A percentile compares a stretch with the other conserved stretches of the same genome.
Evolutionary conservation across 1,140 invertebrate genomes (phyloP).

Genomic region (Scaptomyza hsui): DNA sequence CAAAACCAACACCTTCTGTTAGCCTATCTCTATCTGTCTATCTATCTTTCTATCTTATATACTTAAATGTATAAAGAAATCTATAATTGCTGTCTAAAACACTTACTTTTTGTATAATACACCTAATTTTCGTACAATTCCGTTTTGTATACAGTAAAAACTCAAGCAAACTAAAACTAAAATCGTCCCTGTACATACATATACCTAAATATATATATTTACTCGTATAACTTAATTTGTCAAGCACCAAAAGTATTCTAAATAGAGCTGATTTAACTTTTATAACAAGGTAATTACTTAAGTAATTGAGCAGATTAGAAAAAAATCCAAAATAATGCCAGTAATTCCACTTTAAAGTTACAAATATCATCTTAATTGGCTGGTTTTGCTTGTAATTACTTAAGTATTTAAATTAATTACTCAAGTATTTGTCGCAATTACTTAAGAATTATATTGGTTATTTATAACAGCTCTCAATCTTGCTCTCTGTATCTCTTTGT

Average conservation of each 20-base stretch:
- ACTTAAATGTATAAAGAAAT: conserved; percentile 31
- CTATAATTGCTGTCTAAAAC: conserved; percentile 47
- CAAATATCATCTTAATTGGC: no score
- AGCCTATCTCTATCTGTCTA: conserved; percentile 56
- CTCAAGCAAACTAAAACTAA: conserved; percentile 33
- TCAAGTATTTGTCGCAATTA: neutral
- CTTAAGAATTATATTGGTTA: neutral
- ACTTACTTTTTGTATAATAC: conserved; percentile 64
- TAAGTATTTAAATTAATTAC: neutral
- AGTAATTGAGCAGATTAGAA: neutral
- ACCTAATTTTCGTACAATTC: conserved; percentile 49
- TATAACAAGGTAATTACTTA: neutral
- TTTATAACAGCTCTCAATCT: conserved; percentile 5
- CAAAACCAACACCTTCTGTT: conserved; percentile 61
- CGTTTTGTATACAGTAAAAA: conserved; percentile 20
- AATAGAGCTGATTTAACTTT: neutral
- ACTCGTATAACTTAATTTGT: conserved; percentile 19
- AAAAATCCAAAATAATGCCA: no score
- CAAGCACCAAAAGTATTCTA: neutral
- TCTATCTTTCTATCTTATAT: conserved; percentile 35
- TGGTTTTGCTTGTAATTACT: no score
- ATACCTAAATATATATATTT: conserved; percentile 15
- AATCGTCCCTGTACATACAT: conserved; percentile 24
- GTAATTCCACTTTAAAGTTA: no score
- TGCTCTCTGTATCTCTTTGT: conserved; percentile 5